Conservation (phyloP, 2,888 invertebrate genomes). For the Belgica antarctica region DNA sequence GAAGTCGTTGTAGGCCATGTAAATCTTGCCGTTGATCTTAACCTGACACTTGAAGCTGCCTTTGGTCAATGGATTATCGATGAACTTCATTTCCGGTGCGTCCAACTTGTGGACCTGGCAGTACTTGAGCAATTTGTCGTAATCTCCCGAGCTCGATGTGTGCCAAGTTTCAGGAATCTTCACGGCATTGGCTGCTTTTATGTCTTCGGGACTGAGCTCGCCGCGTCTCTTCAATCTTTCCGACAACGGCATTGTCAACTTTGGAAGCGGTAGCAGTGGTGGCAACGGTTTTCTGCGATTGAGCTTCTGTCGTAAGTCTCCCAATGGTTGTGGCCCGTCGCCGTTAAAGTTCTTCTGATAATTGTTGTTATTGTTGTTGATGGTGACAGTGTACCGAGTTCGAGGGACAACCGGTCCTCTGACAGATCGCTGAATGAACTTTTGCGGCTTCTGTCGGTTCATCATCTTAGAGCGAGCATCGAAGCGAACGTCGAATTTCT, state of each 20-base stretch:
- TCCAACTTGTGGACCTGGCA: constrained; percentile 24
- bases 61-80: constrained; percentile 24
- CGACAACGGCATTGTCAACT: constrained; percentile 34
- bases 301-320: background rate
- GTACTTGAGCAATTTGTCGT: constrained; percentile 28
- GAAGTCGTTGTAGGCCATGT: constrained; percentile 27
- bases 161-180: constrained; percentile 29
- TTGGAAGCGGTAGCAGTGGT: background rate
- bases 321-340: background rate
- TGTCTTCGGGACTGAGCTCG: constrained; percentile 34
- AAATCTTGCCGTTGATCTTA: constrained; percentile 22
- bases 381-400: constrained; percentile 1
- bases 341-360: constrained; percentile 34
- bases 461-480: constrained; percentile 17
- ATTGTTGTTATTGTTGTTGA: constrained; percentile 28
- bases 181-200: constrained; percentile 25
- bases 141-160: background rate
- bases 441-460: constrained; percentile 1
- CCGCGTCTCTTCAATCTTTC: constrained; percentile 32
- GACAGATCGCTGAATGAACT: background rate
- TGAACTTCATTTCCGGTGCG: constrained; percentile 27
- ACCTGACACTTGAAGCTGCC: constrained; percentile 34
- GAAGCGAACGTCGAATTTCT: constrained; percentile 24
- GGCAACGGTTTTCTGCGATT: background rate
- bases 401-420: constrained; percentile 20